phyloP scores from a whole-genome alignment of 2,888 invertebrate species.

The Adineta ricciae region DNA sequence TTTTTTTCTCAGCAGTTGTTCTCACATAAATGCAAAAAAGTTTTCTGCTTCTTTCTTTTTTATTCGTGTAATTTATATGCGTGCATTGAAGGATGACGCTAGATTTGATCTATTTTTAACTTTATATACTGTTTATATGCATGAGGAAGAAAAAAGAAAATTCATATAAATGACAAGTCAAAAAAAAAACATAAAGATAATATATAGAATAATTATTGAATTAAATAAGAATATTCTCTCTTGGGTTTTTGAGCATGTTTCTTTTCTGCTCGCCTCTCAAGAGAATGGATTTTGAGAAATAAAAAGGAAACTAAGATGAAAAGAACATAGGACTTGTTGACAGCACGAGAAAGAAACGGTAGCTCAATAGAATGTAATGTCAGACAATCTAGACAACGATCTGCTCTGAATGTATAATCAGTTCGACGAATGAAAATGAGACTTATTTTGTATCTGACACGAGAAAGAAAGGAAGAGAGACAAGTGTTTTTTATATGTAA shows the following conservation, averaged over 20 bases:
- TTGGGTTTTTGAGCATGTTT: not conserved
- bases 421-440: not conserved
- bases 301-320: not conserved
- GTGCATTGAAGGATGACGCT: slow-evolving; percentile 9
- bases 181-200: not conserved
- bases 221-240: not conserved
- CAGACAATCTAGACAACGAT: not conserved
- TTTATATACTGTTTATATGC: not conserved
- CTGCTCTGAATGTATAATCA: not conserved
- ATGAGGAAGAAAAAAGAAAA: not conserved
- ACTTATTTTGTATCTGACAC: not conserved
- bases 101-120: slow-evolving; percentile 9
- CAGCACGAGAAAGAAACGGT: not conserved
- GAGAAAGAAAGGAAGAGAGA: not conserved
- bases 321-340: not conserved
- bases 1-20: not conserved
- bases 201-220: slow-evolving; percentile 15
- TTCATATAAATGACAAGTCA: slow-evolving; percentile 3
- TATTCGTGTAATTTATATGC: not conserved
- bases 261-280: not conserved
- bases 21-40: not conserved
- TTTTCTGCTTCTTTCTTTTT: not conserved
- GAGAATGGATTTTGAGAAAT: not conserved
- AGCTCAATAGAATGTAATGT: not conserved
- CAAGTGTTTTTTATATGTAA: not conserved